Percentiles rank a stretch among this genome's conserved stretches.
Conservation (phyloP, 2,797 vertebrate genomes). For the Sardinella longiceps region DNA sequence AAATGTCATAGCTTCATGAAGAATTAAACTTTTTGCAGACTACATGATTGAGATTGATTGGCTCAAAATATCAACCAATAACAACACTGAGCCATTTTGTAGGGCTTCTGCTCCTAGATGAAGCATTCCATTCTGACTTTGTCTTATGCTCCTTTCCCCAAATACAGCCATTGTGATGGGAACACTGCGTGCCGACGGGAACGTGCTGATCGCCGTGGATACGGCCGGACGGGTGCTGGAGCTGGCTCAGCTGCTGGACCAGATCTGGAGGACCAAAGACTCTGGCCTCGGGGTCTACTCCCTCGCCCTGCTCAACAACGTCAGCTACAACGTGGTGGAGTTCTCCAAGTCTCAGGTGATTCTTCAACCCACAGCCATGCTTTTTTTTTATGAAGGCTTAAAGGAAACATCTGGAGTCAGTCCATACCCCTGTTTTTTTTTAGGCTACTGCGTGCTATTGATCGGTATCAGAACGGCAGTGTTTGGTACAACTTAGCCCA, state of each 20-base stretch:
- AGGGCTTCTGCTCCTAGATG: background rate
- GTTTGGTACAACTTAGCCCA: too few species aligned
- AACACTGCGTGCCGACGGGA: slow-evolving; percentile 93
- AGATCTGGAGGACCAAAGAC: slow-evolving; percentile 99
- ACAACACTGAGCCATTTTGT: background rate
- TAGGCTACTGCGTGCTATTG: too few species aligned
- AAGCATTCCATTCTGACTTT: background rate
- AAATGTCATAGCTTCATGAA: background rate
- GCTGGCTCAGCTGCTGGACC: slow-evolving; percentile 95
- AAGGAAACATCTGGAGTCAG: too few species aligned
- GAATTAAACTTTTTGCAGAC: background rate
- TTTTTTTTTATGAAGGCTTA: too few species aligned
- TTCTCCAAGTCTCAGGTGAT: slow-evolving; percentile 98
- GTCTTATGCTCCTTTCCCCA: background rate
- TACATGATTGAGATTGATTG: background rate
- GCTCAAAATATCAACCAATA: background rate
- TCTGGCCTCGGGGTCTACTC: slow-evolving; percentile 95
- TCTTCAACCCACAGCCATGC: too few species aligned
- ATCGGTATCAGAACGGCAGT: too few species aligned
- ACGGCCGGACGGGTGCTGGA: slow-evolving; percentile 96
- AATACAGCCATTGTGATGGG: slow-evolving; percentile 93
- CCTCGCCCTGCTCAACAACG: slow-evolving; percentile 93
- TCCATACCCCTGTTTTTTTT: too few species aligned
- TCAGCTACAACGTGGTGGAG: slow-evolving; percentile 99
- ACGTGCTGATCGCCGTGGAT: slow-evolving; percentile 94